Percentiles rank a stretch among this genome's conserved stretches.
Conservation (phyloP, 2,888 invertebrate species). For the Lymantria dispar region DNA sequence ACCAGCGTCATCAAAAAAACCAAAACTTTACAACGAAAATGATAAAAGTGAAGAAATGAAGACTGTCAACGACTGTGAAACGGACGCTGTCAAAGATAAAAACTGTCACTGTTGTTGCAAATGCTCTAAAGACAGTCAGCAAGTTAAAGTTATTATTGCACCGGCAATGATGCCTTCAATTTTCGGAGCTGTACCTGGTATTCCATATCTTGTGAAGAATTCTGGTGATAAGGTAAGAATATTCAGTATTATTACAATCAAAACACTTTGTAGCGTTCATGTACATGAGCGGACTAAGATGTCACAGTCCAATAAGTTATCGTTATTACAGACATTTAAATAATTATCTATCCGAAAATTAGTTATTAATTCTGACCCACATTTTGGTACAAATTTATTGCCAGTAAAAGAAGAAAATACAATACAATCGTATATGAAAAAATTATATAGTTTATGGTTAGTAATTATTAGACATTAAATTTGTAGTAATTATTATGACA, state of each 20-base stretch:
- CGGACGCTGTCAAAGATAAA: neutral
- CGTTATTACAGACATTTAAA: too few species aligned
- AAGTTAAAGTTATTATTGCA: conserved; percentile 68
- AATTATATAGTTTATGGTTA: too few species aligned
- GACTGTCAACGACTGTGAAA: conserved; percentile 9
- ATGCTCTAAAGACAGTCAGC: conserved; percentile 30
- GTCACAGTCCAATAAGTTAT: too few species aligned
- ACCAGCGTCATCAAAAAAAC: conserved; percentile 62
- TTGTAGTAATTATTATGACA: too few species aligned
- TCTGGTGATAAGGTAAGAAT: conserved; percentile 60
- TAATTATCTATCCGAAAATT: too few species aligned
- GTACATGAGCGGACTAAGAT: too few species aligned
- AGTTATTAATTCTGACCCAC: too few species aligned
- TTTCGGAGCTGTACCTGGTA: conserved; percentile 55
- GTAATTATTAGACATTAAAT: too few species aligned
- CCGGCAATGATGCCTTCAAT: conserved; percentile 71
- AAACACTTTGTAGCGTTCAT: too few species aligned
- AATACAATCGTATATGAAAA: too few species aligned
- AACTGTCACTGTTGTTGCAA: conserved; percentile 19
- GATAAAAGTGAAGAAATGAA: conserved; percentile 11
- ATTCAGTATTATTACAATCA: neutral
- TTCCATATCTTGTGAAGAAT: conserved; percentile 61
- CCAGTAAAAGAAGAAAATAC: too few species aligned
- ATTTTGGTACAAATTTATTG: too few species aligned
- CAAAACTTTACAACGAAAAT: conserved; percentile 43